Percentiles rank a stretch among this genome's conserved stretches.
These are phyloP conservation scores for Promerops cafer DNA, from an alignment of 2,113 vertebrate species.

Conservation along the genomic window DNA sequence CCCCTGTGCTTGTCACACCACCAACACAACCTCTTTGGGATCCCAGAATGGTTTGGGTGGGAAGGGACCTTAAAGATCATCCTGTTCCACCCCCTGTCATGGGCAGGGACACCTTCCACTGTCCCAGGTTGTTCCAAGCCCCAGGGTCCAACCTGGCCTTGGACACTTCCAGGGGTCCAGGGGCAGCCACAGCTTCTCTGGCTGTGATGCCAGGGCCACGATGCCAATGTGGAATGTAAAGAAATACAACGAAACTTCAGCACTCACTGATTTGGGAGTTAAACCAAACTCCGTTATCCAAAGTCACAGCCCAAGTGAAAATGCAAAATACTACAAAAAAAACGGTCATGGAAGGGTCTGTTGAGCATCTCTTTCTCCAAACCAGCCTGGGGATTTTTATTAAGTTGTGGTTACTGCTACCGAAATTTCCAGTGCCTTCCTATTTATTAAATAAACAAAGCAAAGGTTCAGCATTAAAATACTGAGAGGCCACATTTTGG, in stretches of 20 bases:
- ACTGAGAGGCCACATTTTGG: neutral
- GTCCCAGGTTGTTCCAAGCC: rapidly evolving
- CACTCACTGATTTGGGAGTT: neutral
- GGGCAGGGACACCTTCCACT: neutral
- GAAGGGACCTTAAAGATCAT: rapidly evolving
- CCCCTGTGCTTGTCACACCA: neutral
- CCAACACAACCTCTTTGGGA: neutral
- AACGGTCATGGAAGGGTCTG: neutral
- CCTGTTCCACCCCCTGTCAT: rapidly evolving
- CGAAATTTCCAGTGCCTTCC: neutral
- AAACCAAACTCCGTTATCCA: neutral
- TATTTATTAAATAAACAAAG: neutral
- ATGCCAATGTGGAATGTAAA: neutral
- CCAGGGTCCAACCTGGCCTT: rapidly evolving
- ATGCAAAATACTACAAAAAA: neutral
- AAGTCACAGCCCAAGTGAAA: neutral
- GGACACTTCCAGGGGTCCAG: neutral
- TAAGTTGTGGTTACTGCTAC: neutral
- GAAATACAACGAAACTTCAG: neutral
- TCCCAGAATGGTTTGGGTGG: neutral
- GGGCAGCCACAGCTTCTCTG: neutral
- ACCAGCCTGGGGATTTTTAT: neutral
- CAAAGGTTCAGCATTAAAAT: neutral
- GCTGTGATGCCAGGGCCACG: neutral
- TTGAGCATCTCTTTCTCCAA: neutral